These are phyloP conservation scores for Argyrosomus japonicus DNA, from an alignment of 2,113 vertebrate species.

Conservation along the genomic window DNA sequence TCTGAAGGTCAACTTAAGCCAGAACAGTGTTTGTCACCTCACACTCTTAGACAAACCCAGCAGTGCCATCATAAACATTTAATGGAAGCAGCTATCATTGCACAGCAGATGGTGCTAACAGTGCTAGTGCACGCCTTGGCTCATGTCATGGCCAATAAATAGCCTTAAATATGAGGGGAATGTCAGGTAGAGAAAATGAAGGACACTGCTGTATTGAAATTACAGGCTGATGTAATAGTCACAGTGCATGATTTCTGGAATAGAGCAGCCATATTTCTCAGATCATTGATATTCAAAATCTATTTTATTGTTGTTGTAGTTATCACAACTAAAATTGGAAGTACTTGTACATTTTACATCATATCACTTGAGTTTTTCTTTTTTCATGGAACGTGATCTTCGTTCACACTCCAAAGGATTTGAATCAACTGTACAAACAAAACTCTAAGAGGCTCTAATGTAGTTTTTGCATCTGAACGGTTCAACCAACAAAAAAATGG, in stretches of 20 bases:
- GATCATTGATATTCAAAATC: not conserved
- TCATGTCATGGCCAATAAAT: slow-evolving; percentile 70
- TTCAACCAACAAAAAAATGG: not conserved
- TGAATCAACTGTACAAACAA: slow-evolving; percentile 11
- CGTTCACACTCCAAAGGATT: not conserved
- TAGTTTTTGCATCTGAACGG: slow-evolving; percentile 29
- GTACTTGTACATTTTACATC: not conserved
- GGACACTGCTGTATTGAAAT: slow-evolving; percentile 47
- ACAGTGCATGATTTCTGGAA: not conserved
- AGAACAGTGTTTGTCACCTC: slow-evolving; percentile 63
- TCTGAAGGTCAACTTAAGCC: slow-evolving; percentile 73
- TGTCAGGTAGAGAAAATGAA: slow-evolving; percentile 48
- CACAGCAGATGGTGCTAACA: slow-evolving; percentile 77
- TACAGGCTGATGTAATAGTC: slow-evolving; percentile 21
- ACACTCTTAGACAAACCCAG: slow-evolving; percentile 58
- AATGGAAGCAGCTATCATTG: slow-evolving; percentile 75
- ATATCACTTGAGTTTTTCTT: not conserved
- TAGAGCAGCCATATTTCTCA: not conserved
- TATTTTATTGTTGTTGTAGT: not conserved
- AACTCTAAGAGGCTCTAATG: not conserved
- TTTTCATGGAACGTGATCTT: not conserved
- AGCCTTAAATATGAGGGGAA: slow-evolving; percentile 59
- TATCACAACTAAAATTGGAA: not conserved
- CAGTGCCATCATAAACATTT: slow-evolving; percentile 71
- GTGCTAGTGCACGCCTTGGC: slow-evolving; percentile 42